A percentile compares a stretch with the other conserved stretches of the same genome.
Conservation (phyloP, 2,888 invertebrate species). For the Rhingia rostrata region DNA sequence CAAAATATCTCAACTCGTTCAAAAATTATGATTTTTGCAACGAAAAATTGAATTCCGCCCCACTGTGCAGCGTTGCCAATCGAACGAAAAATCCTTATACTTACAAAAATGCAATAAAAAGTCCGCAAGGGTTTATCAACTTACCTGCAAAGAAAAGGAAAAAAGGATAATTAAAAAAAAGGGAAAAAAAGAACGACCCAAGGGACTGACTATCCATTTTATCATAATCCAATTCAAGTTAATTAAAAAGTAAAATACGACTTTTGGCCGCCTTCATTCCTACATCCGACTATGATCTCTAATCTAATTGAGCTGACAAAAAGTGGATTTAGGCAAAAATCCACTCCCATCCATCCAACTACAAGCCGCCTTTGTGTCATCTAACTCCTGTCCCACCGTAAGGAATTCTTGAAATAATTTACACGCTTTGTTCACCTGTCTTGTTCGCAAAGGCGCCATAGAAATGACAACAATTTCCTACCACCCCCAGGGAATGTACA, state of each 20-base stretch:
- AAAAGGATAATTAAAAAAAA: not conserved
- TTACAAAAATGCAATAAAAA: not conserved
- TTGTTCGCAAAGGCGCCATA: constrained; percentile 49
- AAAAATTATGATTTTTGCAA: too few species aligned
- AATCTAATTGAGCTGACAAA: too few species aligned
- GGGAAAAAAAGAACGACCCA: not conserved
- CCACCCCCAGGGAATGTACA: not conserved
- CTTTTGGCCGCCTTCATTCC: too few species aligned
- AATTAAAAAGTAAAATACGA: not conserved
- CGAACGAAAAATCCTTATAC: too few species aligned
- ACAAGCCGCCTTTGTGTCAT: not conserved
- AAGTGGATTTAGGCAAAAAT: not conserved
- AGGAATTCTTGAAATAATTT: constrained; percentile 53
- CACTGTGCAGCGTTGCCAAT: too few species aligned
- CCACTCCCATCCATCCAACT: constrained; percentile 18
- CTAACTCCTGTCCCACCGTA: not conserved
- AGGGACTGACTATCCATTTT: not conserved
- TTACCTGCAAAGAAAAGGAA: constrained; percentile 52
- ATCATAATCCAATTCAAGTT: too few species aligned
- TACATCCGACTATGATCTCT: too few species aligned
- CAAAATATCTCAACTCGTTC: too few species aligned
- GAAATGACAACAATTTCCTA: constrained; percentile 51
- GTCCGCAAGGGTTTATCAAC: not conserved
- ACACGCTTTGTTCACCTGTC: constrained; percentile 59
- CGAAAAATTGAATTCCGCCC: too few species aligned